Conservation (phyloP, 2,888 invertebrate genomes). For the Pheosia gnoma region DNA sequence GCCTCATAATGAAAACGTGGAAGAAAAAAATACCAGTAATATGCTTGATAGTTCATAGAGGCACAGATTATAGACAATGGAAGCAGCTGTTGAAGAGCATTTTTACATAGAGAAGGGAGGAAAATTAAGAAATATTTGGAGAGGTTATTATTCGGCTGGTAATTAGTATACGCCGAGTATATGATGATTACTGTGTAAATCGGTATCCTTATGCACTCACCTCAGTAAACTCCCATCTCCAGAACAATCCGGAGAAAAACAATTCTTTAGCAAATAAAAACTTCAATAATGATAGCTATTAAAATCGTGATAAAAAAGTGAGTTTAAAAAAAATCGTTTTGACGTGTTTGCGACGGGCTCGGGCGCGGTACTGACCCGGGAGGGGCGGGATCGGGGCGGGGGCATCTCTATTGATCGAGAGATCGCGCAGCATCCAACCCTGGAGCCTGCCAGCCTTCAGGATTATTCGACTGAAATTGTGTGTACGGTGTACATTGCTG, state of each 20-base stretch:
- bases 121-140: too few species aligned
- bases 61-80: too few species aligned
- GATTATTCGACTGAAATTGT: conserved; percentile 18
- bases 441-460: conserved; percentile 34
- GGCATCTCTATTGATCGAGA: conserved; percentile 63
- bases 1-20: too few species aligned
- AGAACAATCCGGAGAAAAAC: conserved; percentile 49
- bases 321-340: conserved; percentile 28
- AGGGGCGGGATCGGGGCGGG: conserved; percentile 35
- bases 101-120: too few species aligned
- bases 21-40: too few species aligned
- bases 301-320: conserved; percentile 32
- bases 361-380: conserved; percentile 60
- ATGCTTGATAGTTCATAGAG: too few species aligned
- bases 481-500: conserved; percentile 45
- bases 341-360: conserved; percentile 33
- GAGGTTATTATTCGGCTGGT: too few species aligned
- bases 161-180: background rate
- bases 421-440: conserved; percentile 70
- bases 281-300: conserved; percentile 23
- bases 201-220: conserved; percentile 44
- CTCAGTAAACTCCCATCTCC: conserved; percentile 67
- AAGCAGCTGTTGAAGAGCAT: too few species aligned
- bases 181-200: background rate
- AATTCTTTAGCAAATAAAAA: conserved; percentile 31